Percentiles rank a stretch among this genome's conserved stretches.
Evolutionary conservation across 2,797 vertebrate species (phyloP).

Genomic region (Cossypha caffra): DNA sequence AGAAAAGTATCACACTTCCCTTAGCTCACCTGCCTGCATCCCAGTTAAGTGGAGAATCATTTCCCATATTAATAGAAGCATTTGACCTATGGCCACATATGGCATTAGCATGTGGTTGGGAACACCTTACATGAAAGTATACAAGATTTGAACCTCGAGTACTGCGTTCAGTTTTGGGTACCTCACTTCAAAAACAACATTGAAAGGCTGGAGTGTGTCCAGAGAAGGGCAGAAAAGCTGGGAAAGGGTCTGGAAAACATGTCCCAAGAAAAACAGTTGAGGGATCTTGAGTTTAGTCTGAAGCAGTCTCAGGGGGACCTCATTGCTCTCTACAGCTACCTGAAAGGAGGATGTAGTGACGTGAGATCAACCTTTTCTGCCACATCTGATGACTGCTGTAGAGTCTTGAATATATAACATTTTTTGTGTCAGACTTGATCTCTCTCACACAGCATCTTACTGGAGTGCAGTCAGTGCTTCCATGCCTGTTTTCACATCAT

Average conservation of each 20-base stretch:
- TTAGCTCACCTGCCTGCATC: background rate
- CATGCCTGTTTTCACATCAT: background rate
- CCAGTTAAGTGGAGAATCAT: background rate
- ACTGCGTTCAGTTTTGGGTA: background rate
- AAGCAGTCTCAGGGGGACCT: background rate
- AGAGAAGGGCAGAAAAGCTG: background rate
- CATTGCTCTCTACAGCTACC: background rate
- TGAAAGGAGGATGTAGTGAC: background rate
- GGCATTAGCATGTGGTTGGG: background rate
- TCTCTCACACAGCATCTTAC: background rate
- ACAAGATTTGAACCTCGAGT: background rate
- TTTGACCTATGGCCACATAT: background rate
- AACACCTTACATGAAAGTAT: background rate
- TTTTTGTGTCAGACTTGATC: background rate
- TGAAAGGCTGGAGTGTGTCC: background rate
- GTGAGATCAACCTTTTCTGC: background rate
- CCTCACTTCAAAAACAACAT: background rate
- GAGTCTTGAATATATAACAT: too few species aligned
- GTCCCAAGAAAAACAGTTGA: background rate
- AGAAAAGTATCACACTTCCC: background rate
- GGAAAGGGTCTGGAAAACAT: background rate
- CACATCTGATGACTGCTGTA: background rate
- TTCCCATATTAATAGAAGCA: background rate
- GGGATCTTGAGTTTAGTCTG: background rate
- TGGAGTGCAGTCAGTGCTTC: background rate